A percentile compares a stretch with the other conserved stretches of the same genome.
These are phyloP conservation scores for Centropristis striata DNA, from an alignment of 2,113 vertebrate species.

Conservation along the genomic window DNA sequence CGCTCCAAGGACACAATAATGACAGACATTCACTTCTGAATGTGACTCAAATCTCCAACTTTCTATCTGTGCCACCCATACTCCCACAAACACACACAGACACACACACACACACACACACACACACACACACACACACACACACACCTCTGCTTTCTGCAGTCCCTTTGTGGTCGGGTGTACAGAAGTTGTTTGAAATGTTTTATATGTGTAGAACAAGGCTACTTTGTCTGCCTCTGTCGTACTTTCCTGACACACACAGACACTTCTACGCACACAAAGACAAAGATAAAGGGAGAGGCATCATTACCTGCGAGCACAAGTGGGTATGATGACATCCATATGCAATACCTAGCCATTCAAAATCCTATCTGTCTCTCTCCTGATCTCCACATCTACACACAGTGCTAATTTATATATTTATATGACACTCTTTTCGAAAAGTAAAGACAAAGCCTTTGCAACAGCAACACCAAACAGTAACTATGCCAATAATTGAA, in stretches of 20 bases:
- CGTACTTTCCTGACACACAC: conserved; percentile 39
- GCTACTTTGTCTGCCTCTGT: conserved; percentile 35
- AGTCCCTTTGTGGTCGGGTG: conserved; percentile 16
- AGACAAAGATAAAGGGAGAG: conserved; percentile 48
- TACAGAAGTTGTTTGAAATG: conserved; percentile 39
- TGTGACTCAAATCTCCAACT: conserved; percentile 37
- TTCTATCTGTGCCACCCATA: conserved; percentile 2
- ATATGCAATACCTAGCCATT: conserved; percentile 46
- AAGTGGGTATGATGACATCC: conserved; percentile 68
- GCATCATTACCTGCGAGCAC: conserved; percentile 62
- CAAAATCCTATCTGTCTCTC: background rate
- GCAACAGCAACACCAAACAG: background rate
- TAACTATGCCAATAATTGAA: background rate
- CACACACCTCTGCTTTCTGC: conserved; percentile 13
- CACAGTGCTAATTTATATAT: background rate
- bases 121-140: background rate
- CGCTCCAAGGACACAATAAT: conserved; percentile 53
- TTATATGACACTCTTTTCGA: background rate
- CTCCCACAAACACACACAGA: background rate
- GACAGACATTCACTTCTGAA: conserved; percentile 11
- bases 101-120: background rate
- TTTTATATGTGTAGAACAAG: conserved; percentile 53
- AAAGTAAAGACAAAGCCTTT: background rate
- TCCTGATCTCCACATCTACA: background rate
- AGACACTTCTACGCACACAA: conserved; percentile 13